Evolutionary conservation across 2,113 vertebrate genomes (phyloP), one percentile per base, ranked within the genome.

Genomic region (Rhinopomastus cyanomelas): DNA sequence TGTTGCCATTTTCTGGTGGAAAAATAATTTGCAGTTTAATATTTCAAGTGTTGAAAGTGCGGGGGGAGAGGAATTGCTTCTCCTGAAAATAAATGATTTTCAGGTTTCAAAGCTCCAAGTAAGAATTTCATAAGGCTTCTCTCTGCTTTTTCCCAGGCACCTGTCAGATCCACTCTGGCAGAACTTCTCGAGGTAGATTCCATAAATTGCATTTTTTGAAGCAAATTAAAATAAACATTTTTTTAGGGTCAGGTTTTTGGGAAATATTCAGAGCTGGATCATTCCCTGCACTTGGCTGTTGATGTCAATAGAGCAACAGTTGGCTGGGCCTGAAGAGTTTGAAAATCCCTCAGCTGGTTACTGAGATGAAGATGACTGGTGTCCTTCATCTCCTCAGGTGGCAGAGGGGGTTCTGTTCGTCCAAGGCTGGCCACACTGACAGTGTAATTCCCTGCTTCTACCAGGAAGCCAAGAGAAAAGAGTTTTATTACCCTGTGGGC

Each of bases 121-220:
- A 71, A 69, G 56, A 74, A 11, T 77, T 83, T 90, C 34, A 53
- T 61, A 55, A n/a, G 66, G 74, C 78, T 94, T 69, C 81, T 84
- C 74, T 93, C 29, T 92, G 36, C 60, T 83, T 84, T 17, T 48
- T 34, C 69, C 32, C 87, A 92, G 57, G 74, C 87, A 87, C 53
- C 71, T 90, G 90, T 88, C 81, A 86, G 27, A 65, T 52, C 8
- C 16, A 59, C 4, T 59, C 26, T 75, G 77, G 56, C 52, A 93
- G 52, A 81, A 60, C 64, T 93, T 81, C 29, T 81, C 32, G 29
- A 56, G 53, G 17, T 62, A 56, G 22, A n/a, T 48, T 59, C 37
- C 88, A 60, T 32, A 84, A 78, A 74, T 19, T 60, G n/a, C n/a
- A 48, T 64, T 34, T 56, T 90, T 71, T 67, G 59, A 84, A 84